A percentile compares a stretch with the other conserved stretches of the same genome.
phyloP scores from a whole-genome alignment of 2,113 vertebrate genomes.

The Silurus asotus region DNA sequence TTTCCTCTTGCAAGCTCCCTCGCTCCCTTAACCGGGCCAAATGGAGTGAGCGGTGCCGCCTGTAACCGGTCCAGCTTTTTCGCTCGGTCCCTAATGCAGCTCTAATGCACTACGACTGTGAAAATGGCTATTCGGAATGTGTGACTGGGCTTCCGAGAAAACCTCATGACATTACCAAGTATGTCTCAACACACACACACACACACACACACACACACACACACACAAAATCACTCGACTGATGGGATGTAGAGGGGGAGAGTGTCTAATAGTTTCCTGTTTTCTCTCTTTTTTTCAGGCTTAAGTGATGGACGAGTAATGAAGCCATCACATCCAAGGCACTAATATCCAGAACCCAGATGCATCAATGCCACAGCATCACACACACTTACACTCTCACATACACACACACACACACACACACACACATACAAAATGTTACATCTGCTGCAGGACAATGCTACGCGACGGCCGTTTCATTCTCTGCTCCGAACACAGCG shows the following conservation, averaged over 20 bases:
- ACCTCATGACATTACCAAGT: constrained; percentile 40
- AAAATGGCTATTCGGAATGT: constrained; percentile 47
- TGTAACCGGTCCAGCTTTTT: constrained; percentile 48
- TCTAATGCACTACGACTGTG: constrained; percentile 52
- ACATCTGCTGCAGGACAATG: not conserved
- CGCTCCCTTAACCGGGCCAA: not conserved
- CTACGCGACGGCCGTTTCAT: not conserved
- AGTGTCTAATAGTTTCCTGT: constrained; percentile 47
- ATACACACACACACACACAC: no score
- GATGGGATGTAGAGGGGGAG: constrained; percentile 32
- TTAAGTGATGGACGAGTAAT: constrained; percentile 26
- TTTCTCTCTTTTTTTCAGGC: constrained; percentile 25
- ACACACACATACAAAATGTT: not conserved
- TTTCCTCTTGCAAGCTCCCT: not conserved
- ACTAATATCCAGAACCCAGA: constrained; percentile 32
- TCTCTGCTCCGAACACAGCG: not conserved
- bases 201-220: not conserved
- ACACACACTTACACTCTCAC: not conserved
- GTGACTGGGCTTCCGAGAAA: constrained; percentile 43
- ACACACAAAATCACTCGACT: constrained; percentile 30
- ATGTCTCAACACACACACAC: constrained; percentile 1
- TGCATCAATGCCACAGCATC: constrained; percentile 14
- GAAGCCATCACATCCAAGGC: not conserved
- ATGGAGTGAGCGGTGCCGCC: not conserved
- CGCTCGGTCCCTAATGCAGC: constrained; percentile 44